A percentile compares a stretch with the other conserved stretches of the same genome.
Conservation (phyloP, 2,113 vertebrate genomes). For the Marmota monax region DNA sequence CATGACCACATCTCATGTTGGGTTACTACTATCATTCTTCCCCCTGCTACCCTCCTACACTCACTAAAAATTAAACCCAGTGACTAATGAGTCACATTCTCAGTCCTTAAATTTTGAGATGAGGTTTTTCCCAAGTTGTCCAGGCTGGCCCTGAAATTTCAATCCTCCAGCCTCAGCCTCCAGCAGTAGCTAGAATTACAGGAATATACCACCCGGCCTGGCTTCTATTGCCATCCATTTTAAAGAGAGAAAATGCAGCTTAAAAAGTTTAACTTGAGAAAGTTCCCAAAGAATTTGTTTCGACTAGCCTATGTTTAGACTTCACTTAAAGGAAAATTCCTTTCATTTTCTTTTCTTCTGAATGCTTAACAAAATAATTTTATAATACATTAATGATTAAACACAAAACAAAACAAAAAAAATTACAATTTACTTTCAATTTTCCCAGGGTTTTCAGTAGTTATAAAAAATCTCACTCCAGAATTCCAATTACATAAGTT, state of each 20-base stretch:
- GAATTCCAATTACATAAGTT: neutral
- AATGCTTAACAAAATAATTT: neutral
- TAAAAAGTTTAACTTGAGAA: neutral
- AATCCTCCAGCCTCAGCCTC: neutral
- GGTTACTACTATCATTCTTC: accelerated
- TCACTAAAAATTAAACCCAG: neutral
- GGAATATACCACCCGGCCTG: neutral
- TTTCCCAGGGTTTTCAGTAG: neutral
- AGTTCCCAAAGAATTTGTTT: neutral
- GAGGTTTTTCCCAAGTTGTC: neutral
- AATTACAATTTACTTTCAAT: neutral
- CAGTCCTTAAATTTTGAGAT: neutral
- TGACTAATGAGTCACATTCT: neutral
- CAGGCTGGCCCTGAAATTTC: neutral
- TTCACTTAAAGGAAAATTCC: neutral
- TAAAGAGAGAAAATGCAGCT: neutral
- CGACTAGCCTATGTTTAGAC: neutral
- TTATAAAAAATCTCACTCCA: neutral
- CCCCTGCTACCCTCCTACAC: no score
- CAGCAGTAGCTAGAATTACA: neutral
- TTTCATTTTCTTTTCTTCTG: neutral
- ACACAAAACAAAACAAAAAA: no score
- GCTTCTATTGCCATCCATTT: neutral
- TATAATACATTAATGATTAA: neutral
- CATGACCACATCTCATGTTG: neutral